Evolutionary conservation across 2,113 vertebrate genomes (phyloP), one percentile per base, ranked within the genome.

Genomic region (Peromyscus californicus): DNA sequence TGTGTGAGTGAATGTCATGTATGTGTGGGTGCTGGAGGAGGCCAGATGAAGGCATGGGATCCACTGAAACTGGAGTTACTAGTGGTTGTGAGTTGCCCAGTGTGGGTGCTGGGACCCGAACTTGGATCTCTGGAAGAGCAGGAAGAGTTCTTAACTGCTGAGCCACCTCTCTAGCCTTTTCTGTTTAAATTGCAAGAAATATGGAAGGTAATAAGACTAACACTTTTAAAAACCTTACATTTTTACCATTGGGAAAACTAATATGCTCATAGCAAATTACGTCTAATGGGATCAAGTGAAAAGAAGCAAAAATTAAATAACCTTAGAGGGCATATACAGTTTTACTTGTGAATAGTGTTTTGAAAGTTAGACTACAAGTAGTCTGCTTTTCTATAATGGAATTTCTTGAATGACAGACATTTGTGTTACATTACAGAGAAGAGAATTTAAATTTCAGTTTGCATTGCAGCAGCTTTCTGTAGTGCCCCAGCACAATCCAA

Each of bases 221-320:
- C 79, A 6, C 0, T 54, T 67, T 82, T 45, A 4, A 63, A 57
- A 67, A 90, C 45, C 54, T 96, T 29, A 89, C 5, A 11, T 83
- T 91, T 85, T 89, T 79, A 76, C 48, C 79, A 31, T 90, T 91
- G 76, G 80, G 61, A 96, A 96, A 90, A 45, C 57, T 59, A 45
- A 51, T 86, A 95, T 31, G 91, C 57, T 94, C 22, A 36, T 63
- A 90, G 65, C 74, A 93, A 22, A 79, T 95, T 98, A 70, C 93
- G 93, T 95, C 42, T 94, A 54, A 89, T 76, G 54, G 79, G 15
- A 39, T 90, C 61, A 94, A 94, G 21, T 51, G 15, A 91, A 88
- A 67, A 67, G 22, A 95, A 51, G 29, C 21, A 86, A 89, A 96
- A 85, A 76, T 15, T 48, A 54, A 91, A n/a, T 95, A 90, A 70